Evolutionary conservation across 2,888 invertebrate genomes (phyloP).

Genomic region (Agrotis puta): DNA sequence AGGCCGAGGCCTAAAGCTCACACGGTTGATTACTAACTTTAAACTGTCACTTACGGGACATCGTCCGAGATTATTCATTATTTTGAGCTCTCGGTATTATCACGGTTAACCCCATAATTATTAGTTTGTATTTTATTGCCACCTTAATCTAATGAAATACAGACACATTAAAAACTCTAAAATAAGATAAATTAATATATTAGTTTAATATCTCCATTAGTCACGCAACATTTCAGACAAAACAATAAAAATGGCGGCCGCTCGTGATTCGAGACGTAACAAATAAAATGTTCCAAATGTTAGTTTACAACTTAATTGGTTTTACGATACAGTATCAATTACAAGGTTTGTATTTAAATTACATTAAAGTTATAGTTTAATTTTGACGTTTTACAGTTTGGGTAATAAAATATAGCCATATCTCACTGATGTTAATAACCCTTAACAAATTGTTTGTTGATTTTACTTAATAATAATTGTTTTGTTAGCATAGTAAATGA

Average conservation of each 20-base stretch:
- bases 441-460: background rate
- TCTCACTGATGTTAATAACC: conserved; percentile 11
- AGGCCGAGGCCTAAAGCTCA: too few species aligned
- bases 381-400: conserved; percentile 27
- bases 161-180: conserved; percentile 8
- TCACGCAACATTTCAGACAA: conserved; percentile 25
- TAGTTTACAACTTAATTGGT: conserved; percentile 61
- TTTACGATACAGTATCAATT: conserved; percentile 46
- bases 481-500: conserved; percentile 9
- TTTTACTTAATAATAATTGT: background rate
- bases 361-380: conserved; percentile 43
- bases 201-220: conserved; percentile 25
- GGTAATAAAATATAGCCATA: conserved; percentile 20
- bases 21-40: too few species aligned
- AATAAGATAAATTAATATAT: conserved; percentile 42
- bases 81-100: too few species aligned
- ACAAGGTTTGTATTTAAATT: conserved; percentile 45
- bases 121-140: background rate
- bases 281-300: conserved; percentile 49
- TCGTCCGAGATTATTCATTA: too few species aligned
- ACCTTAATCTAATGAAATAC: conserved; percentile 10
- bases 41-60: too few species aligned
- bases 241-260: conserved; percentile 19
- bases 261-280: conserved; percentile 15
- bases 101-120: too few species aligned